phyloP scores from a whole-genome alignment of 2,113 vertebrate genomes.

The Holacanthus passer region DNA sequence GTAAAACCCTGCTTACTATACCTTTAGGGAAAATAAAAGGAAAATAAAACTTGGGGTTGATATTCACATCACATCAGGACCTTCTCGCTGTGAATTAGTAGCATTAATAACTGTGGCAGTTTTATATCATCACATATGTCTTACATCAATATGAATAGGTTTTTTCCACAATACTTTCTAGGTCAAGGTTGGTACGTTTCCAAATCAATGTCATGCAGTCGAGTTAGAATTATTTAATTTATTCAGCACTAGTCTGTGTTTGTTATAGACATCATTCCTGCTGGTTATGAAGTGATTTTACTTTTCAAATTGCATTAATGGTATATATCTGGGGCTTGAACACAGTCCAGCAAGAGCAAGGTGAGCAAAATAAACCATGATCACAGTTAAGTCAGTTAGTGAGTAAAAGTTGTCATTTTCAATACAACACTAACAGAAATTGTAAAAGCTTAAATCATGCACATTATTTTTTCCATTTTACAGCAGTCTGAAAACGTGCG shows the following conservation, averaged over 20 bases:
- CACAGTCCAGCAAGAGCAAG: background rate
- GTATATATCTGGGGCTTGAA: conserved; percentile 14
- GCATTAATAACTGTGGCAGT: background rate
- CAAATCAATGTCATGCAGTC: background rate
- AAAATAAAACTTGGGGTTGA: too few relatives aligned
- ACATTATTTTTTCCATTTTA: background rate
- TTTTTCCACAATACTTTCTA: background rate
- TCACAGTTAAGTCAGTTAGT: too few relatives aligned
- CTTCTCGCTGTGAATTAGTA: too few relatives aligned
- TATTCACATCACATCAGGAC: too few relatives aligned
- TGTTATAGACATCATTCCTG: background rate
- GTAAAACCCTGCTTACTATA: too few relatives aligned
- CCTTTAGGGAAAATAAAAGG: too few relatives aligned
- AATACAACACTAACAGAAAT: too few relatives aligned
- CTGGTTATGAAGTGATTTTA: conserved; percentile 25
- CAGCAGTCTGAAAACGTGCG: background rate
- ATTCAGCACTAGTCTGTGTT: background rate
- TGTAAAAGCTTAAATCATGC: background rate
- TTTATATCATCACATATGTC: background rate
- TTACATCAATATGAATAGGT: background rate
- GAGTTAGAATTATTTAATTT: conserved; percentile 3
- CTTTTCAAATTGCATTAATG: conserved; percentile 18
- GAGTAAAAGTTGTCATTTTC: conserved; percentile 9
- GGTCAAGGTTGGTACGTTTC: background rate
- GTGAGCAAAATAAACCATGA: background rate